A percentile compares a stretch with the other conserved stretches of the same genome.
These are phyloP conservation scores for Cyphomyrus discorhynchus DNA, from an alignment of 2,113 vertebrate genomes.

Conservation along the genomic window DNA sequence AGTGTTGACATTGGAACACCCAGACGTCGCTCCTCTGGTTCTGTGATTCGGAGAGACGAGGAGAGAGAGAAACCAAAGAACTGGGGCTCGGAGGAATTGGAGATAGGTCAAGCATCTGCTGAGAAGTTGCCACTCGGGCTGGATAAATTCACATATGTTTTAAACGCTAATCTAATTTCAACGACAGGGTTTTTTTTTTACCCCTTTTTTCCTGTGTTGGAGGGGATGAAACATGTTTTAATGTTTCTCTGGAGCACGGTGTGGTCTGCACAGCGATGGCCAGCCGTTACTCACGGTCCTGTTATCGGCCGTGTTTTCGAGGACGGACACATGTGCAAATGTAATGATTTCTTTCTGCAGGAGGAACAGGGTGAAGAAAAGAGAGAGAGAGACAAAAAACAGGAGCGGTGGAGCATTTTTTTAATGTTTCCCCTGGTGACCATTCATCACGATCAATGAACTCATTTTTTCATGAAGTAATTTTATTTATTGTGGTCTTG, in stretches of 20 bases:
- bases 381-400: conserved; percentile 30
- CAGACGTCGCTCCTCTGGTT: background rate
- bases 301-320: conserved; percentile 48
- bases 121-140: conserved; percentile 54
- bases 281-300: conserved; percentile 46
- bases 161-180: conserved; percentile 71
- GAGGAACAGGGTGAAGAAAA: conserved; percentile 16
- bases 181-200: conserved; percentile 58
- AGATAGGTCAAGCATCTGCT: conserved; percentile 57
- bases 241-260: conserved; percentile 62
- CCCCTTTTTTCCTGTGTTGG: conserved; percentile 39
- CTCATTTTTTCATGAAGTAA: conserved; percentile 30
- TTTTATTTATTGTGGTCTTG: conserved; percentile 32
- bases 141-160: conserved; percentile 69
- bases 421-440: conserved; percentile 40
- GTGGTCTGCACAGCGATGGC: conserved; percentile 39
- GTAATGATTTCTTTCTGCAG: conserved; percentile 40
- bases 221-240: conserved; percentile 49
- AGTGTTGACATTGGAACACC: conserved; percentile 22
- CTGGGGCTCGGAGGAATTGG: conserved; percentile 28
- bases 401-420: conserved; percentile 25
- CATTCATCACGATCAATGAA: conserved; percentile 41
- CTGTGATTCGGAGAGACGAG: conserved; percentile 25
- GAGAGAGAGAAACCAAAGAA: conserved; percentile 22
- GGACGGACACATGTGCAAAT: conserved; percentile 49